phyloP scores from a whole-genome alignment of 2,797 vertebrate species.

The Falco rusticolus region DNA sequence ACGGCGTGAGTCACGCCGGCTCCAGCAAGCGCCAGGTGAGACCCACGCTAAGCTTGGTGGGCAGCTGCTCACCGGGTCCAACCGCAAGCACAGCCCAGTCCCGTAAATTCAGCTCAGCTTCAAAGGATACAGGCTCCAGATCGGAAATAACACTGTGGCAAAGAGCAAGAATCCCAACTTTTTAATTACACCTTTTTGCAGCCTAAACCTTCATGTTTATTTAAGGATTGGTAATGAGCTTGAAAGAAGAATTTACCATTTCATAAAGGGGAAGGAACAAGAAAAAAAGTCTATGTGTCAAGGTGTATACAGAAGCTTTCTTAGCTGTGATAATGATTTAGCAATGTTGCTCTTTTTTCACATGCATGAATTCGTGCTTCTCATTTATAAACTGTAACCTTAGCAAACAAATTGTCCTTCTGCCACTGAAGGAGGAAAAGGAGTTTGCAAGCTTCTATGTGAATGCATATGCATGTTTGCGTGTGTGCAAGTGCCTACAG shows the following conservation, averaged over 20 bases:
- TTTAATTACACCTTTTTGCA: slow-evolving; percentile 47
- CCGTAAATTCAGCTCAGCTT: slow-evolving; percentile 12
- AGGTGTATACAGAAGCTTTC: background rate
- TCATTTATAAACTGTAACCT: slow-evolving; percentile 5
- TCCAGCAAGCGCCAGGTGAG: background rate
- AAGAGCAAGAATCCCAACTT: slow-evolving; percentile 43
- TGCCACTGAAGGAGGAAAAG: background rate
- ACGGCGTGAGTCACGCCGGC: background rate
- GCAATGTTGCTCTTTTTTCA: background rate
- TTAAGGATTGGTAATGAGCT: slow-evolving; percentile 47
- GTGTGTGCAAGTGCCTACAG: background rate
- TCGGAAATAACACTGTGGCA: slow-evolving; percentile 44
- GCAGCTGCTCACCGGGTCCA: background rate
- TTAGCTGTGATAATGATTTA: background rate
- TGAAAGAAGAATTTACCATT: slow-evolving; percentile 39
- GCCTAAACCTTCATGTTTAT: slow-evolving; percentile 58
- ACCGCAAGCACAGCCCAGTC: background rate
- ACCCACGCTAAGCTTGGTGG: background rate
- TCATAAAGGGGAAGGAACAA: background rate
- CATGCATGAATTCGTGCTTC: background rate
- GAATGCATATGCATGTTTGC: accelerated
- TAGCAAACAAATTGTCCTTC: background rate
- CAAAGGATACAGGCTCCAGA: slow-evolving; percentile 15
- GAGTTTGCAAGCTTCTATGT: background rate
- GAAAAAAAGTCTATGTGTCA: background rate